phyloP scores from a whole-genome alignment of 1,140 invertebrate species.

The Eubasilissa regina region DNA sequence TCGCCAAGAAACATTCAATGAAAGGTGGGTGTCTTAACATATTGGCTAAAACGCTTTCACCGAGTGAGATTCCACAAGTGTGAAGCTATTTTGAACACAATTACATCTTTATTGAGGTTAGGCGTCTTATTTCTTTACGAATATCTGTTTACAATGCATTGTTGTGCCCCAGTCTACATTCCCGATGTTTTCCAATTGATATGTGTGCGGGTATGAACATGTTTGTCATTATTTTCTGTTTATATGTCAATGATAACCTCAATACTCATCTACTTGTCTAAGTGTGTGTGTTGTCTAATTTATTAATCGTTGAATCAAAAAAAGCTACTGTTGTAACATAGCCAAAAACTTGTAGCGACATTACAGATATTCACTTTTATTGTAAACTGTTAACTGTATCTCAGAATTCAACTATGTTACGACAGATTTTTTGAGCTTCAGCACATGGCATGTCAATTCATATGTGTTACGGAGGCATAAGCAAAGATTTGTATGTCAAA shows the following conservation, averaged over 20 bases:
- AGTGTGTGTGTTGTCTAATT: constrained; percentile 56
- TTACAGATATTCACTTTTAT: too few species aligned
- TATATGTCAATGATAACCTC: constrained; percentile 67
- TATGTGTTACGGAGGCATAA: constrained; percentile 23
- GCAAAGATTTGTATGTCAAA: constrained; percentile 4
- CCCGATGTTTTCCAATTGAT: constrained; percentile 67
- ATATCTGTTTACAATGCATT: constrained; percentile 75
- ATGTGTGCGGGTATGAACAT: constrained; percentile 60
- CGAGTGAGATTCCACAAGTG: constrained; percentile 48
- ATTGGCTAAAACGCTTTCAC: constrained; percentile 25
- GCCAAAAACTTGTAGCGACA: too few species aligned
- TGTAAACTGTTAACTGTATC: neutral
- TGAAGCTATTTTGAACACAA: constrained; percentile 49
- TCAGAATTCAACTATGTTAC: neutral
- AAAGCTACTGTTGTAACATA: constrained; percentile 26
- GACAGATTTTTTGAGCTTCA: constrained; percentile 34
- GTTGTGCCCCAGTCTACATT: constrained; percentile 82
- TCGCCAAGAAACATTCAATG: constrained; percentile 94
- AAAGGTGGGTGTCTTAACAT: constrained; percentile 84
- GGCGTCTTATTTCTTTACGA: constrained; percentile 49
- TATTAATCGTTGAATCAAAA: constrained; percentile 41
- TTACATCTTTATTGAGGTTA: constrained; percentile 46
- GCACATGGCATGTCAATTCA: constrained; percentile 49
- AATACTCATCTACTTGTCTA: constrained; percentile 63
- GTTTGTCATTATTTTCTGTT: constrained; percentile 64